phyloP scores from a whole-genome alignment of 2,113 vertebrate species.

The Heterotilapia buettikoferi region DNA sequence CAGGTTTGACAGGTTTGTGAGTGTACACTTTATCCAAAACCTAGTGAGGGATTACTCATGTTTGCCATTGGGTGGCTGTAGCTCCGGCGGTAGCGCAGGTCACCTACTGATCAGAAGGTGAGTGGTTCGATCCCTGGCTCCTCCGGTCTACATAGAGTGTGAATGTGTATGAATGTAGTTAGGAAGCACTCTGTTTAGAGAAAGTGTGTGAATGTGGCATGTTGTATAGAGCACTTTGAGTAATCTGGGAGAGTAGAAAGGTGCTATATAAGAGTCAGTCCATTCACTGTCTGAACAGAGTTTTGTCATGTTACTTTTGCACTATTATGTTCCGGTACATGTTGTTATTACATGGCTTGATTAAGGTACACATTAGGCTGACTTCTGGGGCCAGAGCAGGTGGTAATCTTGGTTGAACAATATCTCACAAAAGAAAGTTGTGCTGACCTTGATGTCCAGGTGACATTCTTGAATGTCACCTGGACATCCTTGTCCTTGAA shows the following conservation, averaged over 20 bases:
- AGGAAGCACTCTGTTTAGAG: neutral
- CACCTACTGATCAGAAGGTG: neutral
- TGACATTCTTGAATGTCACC: rapidly evolving
- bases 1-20: too few species aligned
- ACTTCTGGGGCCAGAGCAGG: neutral
- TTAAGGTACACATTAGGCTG: neutral
- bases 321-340: neutral
- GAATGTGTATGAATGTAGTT: neutral
- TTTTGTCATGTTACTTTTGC: neutral
- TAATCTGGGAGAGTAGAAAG: neutral
- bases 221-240: neutral
- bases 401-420: neutral
- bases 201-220: neutral
- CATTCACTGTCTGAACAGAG: neutral
- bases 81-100: neutral
- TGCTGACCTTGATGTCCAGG: neutral
- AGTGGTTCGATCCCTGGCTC: neutral
- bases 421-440: neutral
- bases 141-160: neutral
- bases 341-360: neutral
- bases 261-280: neutral
- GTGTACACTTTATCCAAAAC: too few species aligned
- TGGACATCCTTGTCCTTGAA: neutral
- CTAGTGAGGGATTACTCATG: too few species aligned
- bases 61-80: neutral